Conservation (phyloP, 30 jellyfish, hydroid and myxozoan genomes). For the Hydra vulgaris region DNA sequence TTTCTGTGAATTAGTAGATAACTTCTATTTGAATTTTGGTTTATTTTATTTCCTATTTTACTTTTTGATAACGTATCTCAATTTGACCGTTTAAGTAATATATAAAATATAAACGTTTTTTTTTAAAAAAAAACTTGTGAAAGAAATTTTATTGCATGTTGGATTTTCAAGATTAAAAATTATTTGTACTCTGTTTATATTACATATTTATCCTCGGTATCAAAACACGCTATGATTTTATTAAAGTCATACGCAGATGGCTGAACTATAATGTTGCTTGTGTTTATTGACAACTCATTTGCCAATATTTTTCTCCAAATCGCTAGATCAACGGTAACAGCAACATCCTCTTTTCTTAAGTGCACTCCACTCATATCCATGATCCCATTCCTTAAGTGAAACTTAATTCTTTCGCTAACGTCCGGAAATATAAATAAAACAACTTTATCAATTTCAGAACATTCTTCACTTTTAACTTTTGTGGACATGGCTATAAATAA, state of each 20-base stretch:
- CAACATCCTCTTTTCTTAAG: neutral
- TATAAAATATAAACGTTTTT: too few relatives aligned
- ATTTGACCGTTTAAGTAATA: too few relatives aligned
- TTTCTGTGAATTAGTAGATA: too few relatives aligned
- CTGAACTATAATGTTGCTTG: neutral
- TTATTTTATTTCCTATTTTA: too few relatives aligned
- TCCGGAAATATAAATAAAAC: conserved; percentile 13
- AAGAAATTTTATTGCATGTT: too few relatives aligned
- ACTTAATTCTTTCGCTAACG: neutral
- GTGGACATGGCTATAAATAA: neutral
- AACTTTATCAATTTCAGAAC: neutral
- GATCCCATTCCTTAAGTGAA: conserved; percentile 7
- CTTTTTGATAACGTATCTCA: too few relatives aligned
- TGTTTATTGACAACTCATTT: neutral
- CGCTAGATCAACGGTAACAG: conserved; percentile 1
- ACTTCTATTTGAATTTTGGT: too few relatives aligned
- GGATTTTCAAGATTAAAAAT: too few relatives aligned
- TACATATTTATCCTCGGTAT: neutral
- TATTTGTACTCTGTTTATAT: too few relatives aligned
- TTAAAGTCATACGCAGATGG: neutral
- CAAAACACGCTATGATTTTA: conserved; percentile 9
- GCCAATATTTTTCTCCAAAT: conserved; percentile 6
- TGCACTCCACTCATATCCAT: conserved; percentile 13
- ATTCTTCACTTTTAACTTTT: conserved; percentile 10
- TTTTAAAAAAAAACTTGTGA: too few relatives aligned